phyloP scores from a whole-genome alignment of 2,888 invertebrate genomes.

The Papilio protenor region DNA sequence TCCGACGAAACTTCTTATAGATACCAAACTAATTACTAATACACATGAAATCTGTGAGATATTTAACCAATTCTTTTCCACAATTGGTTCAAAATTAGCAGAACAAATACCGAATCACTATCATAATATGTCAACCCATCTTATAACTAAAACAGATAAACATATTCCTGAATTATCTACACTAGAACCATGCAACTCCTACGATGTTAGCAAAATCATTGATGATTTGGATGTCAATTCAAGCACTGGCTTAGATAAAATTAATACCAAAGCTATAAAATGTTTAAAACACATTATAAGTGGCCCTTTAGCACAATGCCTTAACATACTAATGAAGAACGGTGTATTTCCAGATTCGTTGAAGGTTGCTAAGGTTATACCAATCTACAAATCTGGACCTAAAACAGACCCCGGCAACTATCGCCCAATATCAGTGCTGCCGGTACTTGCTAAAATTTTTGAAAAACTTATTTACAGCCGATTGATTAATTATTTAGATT shows the following conservation, averaged over 20 bases:
- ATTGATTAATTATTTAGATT: constrained; percentile 17
- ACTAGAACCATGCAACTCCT: constrained; percentile 19
- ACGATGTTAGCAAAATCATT: constrained; percentile 19
- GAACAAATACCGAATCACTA: neutral
- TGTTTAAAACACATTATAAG: too few species aligned
- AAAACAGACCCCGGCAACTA: constrained; percentile 36
- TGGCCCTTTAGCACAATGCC: too few species aligned
- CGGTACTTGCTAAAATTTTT: constrained; percentile 31
- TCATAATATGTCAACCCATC: neutral
- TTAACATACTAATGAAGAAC: too few species aligned
- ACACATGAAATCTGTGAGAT: too few species aligned
- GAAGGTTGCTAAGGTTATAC: constrained; percentile 46
- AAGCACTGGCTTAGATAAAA: constrained; percentile 36
- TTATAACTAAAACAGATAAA: neutral
- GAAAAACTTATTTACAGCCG: constrained; percentile 32
- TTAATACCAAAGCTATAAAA: constrained; percentile 38
- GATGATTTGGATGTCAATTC: constrained; percentile 40
- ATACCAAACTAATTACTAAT: too few species aligned
- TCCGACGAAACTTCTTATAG: too few species aligned
- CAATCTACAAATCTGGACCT: constrained; percentile 38
- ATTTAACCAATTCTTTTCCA: too few species aligned
- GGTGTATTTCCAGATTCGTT: constrained; percentile 29
- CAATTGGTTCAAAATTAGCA: too few species aligned
- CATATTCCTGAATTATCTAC: neutral
- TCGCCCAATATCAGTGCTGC: constrained; percentile 39